Percentiles rank a stretch among this genome's conserved stretches.
Evolutionary conservation across 2,888 invertebrate species (phyloP).

Genomic region (Diogma glabrata): DNA sequence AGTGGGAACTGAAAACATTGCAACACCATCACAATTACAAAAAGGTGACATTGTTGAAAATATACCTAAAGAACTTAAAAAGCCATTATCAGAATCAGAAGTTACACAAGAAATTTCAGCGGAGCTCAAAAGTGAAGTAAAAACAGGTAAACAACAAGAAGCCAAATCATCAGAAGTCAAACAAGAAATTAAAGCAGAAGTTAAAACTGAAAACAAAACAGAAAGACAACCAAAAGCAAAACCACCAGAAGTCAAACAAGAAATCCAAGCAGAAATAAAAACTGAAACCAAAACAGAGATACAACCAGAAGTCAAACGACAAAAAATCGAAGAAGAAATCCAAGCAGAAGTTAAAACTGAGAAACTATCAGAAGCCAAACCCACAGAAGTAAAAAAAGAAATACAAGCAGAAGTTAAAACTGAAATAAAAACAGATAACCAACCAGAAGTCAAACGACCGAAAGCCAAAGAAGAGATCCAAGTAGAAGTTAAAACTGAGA

Average conservation of each 20-base stretch:
- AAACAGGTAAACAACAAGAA: not conserved
- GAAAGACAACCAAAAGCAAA: constrained; percentile 1
- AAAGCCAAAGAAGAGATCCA: too few species aligned
- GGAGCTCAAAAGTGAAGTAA: constrained; percentile 19
- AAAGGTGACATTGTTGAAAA: too few species aligned
- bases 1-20: too few species aligned
- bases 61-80: constrained; percentile 35
- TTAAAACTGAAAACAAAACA: constrained; percentile 10
- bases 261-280: constrained; percentile 17
- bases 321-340: too few species aligned
- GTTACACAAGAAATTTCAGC: constrained; percentile 13
- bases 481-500: constrained; percentile 10
- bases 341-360: not conserved
- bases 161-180: constrained; percentile 17
- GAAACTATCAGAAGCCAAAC: constrained; percentile 12
- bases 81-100: constrained; percentile 10
- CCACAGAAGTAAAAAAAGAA: constrained; percentile 6
- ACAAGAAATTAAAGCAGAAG: constrained; percentile 18
- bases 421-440: not conserved
- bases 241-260: too few species aligned
- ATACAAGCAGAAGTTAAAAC: constrained; percentile 10
- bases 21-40: constrained; percentile 1
- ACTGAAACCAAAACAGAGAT: constrained; percentile 13
- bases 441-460: not conserved
- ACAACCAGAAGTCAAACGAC: not conserved